A percentile compares a stretch with the other conserved stretches of the same genome.
Evolutionary conservation across 2,888 invertebrate genomes (phyloP).

Genomic region (Pyrrhosoma nymphula): DNA sequence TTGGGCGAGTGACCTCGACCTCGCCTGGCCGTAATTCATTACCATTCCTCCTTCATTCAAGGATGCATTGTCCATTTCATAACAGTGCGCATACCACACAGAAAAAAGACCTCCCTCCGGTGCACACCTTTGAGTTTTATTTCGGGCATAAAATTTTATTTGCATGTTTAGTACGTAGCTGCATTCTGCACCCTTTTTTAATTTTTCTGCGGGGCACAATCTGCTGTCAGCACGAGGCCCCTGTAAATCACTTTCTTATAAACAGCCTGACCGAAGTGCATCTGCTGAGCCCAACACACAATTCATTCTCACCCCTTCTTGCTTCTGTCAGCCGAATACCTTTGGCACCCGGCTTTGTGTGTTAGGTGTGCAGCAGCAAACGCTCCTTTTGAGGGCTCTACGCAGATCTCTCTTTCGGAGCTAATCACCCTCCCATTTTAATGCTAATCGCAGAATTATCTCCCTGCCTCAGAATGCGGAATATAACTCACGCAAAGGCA

Average conservation of each 20-base stretch:
- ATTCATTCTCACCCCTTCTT: neutral
- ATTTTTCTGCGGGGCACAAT: neutral
- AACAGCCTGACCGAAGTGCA: neutral
- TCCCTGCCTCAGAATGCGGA: neutral
- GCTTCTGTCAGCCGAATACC: neutral
- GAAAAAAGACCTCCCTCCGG: neutral
- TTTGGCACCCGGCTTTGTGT: neutral
- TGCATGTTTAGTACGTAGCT: neutral
- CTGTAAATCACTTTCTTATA: neutral
- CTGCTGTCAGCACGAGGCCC: neutral
- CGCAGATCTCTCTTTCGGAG: neutral
- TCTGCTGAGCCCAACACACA: neutral
- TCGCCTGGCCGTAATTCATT: neutral
- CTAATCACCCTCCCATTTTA: neutral
- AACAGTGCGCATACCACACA: neutral
- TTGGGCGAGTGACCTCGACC: neutral
- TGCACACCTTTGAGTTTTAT: neutral
- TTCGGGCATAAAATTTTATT: neutral
- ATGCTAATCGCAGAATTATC: conserved; percentile 20
- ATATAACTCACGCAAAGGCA: neutral
- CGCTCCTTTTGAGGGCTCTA: neutral
- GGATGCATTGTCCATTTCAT: neutral
- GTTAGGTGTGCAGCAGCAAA: neutral
- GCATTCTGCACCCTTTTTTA: neutral
- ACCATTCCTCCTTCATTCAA: neutral